Conservation (phyloP, 2,113 vertebrate genomes). For the Narcine bancroftii region DNA sequence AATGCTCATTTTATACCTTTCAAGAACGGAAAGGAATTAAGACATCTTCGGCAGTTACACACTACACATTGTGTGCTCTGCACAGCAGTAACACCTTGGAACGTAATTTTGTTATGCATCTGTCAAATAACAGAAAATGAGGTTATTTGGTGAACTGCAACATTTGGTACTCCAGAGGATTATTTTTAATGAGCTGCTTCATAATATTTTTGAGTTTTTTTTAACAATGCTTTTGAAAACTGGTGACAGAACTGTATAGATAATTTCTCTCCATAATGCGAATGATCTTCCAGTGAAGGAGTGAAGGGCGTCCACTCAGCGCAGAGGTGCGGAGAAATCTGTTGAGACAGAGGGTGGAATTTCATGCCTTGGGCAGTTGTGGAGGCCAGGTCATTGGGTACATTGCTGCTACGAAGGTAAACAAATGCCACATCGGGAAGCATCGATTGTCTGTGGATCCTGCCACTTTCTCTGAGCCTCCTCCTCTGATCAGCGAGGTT, state of each 20-base stretch:
- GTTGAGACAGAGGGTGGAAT: no score
- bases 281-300: background rate
- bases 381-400: no score
- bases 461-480: no score
- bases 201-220: background rate
- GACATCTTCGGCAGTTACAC: background rate
- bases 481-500: no score
- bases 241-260: no score
- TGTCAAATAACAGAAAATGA: background rate
- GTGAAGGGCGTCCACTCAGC: no score
- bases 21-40: background rate
- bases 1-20: no score
- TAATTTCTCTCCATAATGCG: background rate
- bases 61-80: background rate
- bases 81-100: background rate
- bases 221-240: background rate
- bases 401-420: no score
- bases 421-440: no score
- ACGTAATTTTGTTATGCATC: background rate
- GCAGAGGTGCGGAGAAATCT: no score
- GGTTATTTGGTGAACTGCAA: background rate
- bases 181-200: background rate
- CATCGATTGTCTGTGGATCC: no score
- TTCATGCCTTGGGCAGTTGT: no score
- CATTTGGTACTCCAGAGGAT: background rate